phyloP scores from a whole-genome alignment of 2,888 invertebrate species.

The Philaethria dido region DNA sequence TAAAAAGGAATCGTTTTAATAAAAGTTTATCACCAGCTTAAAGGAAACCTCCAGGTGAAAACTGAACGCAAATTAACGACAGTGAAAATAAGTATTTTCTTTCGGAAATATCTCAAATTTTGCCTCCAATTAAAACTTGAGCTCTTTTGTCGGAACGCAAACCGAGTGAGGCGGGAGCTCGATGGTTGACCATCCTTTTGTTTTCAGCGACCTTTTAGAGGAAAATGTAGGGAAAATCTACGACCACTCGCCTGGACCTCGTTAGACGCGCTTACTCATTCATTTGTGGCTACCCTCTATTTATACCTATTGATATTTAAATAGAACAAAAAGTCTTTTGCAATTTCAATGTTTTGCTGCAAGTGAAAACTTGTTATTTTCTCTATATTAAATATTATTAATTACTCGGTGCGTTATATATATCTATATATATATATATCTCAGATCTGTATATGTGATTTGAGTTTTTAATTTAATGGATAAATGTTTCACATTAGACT shows the following conservation, averaged over 20 bases:
- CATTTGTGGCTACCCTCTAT: constrained; percentile 22
- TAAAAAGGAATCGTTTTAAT: constrained; percentile 3
- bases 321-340: not conserved
- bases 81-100: constrained; percentile 42
- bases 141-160: constrained; percentile 43
- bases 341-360: not conserved
- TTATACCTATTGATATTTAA: constrained; percentile 12
- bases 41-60: constrained; percentile 26
- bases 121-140: constrained; percentile 45
- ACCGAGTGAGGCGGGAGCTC: constrained; percentile 42
- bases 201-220: constrained; percentile 30
- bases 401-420: too few relatives aligned
- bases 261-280: constrained; percentile 30
- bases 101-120: constrained; percentile 43
- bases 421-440: too few relatives aligned
- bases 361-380: too few relatives aligned
- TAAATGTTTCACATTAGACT: too few relatives aligned
- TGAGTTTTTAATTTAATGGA: too few relatives aligned
- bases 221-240: constrained; percentile 28
- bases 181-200: constrained; percentile 43
- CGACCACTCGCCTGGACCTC: constrained; percentile 21
- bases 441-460: too few relatives aligned
- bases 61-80: constrained; percentile 39
- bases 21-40: constrained; percentile 7
- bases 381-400: too few relatives aligned